Evolutionary conservation across 1,140 invertebrate genomes (phyloP), one percentile per base, ranked within the genome.

Genomic region (Drosophila varians): DNA sequence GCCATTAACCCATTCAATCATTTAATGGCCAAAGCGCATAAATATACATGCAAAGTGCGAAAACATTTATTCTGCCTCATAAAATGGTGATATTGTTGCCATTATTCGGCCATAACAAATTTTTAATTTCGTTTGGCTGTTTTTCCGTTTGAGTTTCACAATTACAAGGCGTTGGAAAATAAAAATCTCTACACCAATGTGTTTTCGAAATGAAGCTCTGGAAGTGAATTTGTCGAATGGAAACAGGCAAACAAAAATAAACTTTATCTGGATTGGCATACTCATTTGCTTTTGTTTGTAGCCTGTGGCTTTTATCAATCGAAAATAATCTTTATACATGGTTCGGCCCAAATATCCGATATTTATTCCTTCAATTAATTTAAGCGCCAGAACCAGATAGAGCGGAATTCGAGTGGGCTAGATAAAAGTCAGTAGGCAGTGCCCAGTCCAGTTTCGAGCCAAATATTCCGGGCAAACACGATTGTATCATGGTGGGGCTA

Each of bases 281-380:
- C 40, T 61, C 6, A 8, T 66, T 62, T 16, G 16, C 19, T 58
- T 51, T 43, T 23, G 28, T 16, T 58, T 46, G 42, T 14, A 19
- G 21, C 14, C 14, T 51, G n/a, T 34, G 43, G 11, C 34, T 3
- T 49, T 77, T 77, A 77, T 77, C 65, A 53, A 26, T 68, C 16
- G 49, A 56, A 36, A 26, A 73, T 78, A 61, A 78, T 77, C 23
- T 77, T 49, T 54, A 54, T 74, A 28, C 45, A 21, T 48, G 48
- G 25, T 26, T 56, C 26, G 74, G 52, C 49, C 68, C 45, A 58
- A 36, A 72, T 54, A 34, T 36, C 28, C 51, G 42, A 42, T 62
- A 53, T 69, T 61, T 72, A 23, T 62, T 79, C 70, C 52, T 34
- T 53, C 52, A 78, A 78, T 74, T 79, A 74, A 79, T 70, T 74